These are phyloP conservation scores for Rhegmatorhina hoffmannsi DNA, from an alignment of 2,113 vertebrate species.

Conservation along the genomic window DNA sequence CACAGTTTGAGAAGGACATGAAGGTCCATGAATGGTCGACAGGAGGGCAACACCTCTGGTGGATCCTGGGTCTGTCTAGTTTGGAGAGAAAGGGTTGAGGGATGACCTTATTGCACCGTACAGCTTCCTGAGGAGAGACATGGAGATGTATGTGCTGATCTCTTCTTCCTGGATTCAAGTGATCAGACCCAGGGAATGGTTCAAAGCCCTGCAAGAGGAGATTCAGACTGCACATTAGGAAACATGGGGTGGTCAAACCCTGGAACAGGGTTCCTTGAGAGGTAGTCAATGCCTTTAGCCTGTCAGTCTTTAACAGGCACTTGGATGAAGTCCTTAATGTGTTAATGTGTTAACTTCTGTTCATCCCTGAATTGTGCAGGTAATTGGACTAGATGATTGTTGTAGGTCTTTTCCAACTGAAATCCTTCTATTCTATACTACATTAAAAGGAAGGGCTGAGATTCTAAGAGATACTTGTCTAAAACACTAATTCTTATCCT, in stretches of 20 bases:
- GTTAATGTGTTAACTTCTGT: background rate
- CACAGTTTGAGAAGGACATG: background rate
- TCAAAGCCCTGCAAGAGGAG: background rate
- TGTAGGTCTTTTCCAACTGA: background rate
- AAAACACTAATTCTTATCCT: background rate
- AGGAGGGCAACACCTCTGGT: background rate
- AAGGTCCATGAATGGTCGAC: background rate
- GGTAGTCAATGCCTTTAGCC: background rate
- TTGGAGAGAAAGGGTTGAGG: background rate
- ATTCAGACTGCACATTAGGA: no score
- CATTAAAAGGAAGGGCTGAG: background rate
- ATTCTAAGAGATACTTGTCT: background rate
- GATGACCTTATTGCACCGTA: background rate
- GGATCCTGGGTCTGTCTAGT: background rate
- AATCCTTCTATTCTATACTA: background rate
- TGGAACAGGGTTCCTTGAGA: background rate
- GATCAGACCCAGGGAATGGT: fast-evolving
- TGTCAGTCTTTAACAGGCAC: background rate
- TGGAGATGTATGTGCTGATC: fast-evolving
- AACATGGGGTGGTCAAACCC: background rate
- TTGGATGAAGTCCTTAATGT: fast-evolving
- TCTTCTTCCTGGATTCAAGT: background rate
- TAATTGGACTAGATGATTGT: background rate
- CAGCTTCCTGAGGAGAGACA: background rate
- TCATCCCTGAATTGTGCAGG: background rate